These are phyloP conservation scores for Agapornis canus DNA, from an alignment of 2,797 vertebrate species.

Conservation along the genomic window DNA sequence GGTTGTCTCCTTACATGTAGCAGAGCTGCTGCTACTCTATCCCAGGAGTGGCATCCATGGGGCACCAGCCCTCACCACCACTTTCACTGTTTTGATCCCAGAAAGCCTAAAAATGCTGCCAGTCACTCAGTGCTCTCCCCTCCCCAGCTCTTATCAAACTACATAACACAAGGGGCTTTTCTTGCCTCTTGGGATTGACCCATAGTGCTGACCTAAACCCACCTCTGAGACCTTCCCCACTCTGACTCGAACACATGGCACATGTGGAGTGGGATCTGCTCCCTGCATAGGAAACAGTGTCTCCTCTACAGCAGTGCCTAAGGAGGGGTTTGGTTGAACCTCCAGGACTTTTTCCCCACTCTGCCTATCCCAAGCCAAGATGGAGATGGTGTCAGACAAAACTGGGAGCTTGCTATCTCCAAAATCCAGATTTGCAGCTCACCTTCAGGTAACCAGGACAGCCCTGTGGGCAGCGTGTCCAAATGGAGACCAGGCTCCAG, in stretches of 20 bases:
- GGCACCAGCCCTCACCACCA: not conserved
- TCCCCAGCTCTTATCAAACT: not conserved
- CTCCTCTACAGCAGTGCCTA: not conserved
- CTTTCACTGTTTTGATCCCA: not conserved
- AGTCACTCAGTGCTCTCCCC: not conserved
- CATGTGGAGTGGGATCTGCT: not conserved
- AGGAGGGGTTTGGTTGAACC: not conserved
- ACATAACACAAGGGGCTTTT: not conserved
- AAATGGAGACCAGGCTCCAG: not conserved
- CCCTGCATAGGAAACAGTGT: not conserved
- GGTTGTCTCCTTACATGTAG: not conserved
- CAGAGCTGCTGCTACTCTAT: not conserved
- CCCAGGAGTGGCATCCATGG: rapidly evolving
- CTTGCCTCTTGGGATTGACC: not conserved
- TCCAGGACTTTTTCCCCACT: not conserved
- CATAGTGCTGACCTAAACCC: not conserved
- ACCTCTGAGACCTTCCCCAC: not conserved
- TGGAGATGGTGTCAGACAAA: not conserved
- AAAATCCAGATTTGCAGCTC: not conserved
- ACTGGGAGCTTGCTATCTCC: not conserved
- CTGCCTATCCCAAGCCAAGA: not conserved
- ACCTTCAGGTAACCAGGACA: not conserved
- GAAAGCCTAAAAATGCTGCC: not conserved
- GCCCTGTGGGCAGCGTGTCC: not conserved
- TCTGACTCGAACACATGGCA: rapidly evolving